Conservation (phyloP, 2,113 vertebrate genomes). For the Archocentrus centrarchus region DNA sequence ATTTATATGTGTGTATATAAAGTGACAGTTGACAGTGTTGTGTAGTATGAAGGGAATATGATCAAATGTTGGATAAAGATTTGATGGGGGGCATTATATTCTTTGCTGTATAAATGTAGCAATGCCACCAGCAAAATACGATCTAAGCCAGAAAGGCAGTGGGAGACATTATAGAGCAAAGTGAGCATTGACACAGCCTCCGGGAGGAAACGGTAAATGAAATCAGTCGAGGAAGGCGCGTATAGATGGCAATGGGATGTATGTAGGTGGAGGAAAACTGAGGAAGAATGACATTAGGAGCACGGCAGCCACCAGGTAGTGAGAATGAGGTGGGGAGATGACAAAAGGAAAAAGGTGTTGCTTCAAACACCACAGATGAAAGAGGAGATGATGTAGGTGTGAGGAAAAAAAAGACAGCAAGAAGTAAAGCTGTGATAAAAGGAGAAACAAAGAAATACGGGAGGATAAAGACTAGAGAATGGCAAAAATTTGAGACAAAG, state of each 20-base stretch:
- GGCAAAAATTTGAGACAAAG: background rate
- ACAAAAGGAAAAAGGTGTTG: conserved; percentile 29
- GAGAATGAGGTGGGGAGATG: background rate
- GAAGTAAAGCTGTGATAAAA: conserved; percentile 29
- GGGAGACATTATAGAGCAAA: conserved; percentile 59
- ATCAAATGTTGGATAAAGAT: conserved; percentile 17
- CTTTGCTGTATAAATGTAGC: conserved; percentile 35
- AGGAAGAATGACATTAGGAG: conserved; percentile 5
- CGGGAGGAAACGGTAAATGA: conserved; percentile 67
- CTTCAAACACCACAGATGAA: conserved; percentile 46
- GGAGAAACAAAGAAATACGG: background rate
- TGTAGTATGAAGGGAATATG: conserved; percentile 54
- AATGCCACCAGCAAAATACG: conserved; percentile 46
- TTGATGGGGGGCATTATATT: conserved; percentile 22
- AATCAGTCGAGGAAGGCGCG: conserved; percentile 59
- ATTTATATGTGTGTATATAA: background rate
- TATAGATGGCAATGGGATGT: conserved; percentile 20
- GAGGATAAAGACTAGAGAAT: conserved; percentile 6
- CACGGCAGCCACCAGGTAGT: conserved; percentile 24
- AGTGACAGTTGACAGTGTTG: conserved; percentile 37
- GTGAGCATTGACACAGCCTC: conserved; percentile 63
- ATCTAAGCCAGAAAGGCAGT: conserved; percentile 44
- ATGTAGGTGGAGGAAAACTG: conserved; percentile 29
- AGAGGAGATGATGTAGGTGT: conserved; percentile 7
- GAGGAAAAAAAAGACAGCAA: background rate